Evolutionary conservation across 2,888 invertebrate species (phyloP).

Genomic region (Acholoe squamosa): DNA sequence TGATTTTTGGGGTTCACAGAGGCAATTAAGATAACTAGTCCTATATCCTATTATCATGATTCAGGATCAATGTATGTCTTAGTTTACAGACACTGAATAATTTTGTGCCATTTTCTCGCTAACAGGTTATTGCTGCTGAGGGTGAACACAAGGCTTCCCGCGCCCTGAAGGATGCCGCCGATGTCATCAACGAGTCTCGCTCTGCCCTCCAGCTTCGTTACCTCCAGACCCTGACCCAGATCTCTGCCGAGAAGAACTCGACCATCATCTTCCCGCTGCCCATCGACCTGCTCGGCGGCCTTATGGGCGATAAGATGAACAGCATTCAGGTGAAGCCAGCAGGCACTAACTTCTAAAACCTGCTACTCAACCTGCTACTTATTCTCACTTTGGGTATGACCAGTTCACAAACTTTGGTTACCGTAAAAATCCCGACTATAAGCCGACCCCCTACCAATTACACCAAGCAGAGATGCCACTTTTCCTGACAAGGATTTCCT

Average conservation of each 20-base stretch:
- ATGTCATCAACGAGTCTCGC: constrained; percentile 96
- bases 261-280: constrained; percentile 97
- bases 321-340: background rate
- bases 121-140: constrained; percentile 94
- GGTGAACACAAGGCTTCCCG: constrained; percentile 97
- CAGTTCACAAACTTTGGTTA: background rate
- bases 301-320: background rate
- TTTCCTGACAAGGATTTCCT: too few relatives aligned
- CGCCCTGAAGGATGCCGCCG: constrained; percentile 95
- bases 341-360: background rate
- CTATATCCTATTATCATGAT: too few relatives aligned
- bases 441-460: too few relatives aligned
- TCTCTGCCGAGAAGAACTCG: constrained; percentile 98
- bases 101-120: too few relatives aligned
- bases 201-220: constrained; percentile 96
- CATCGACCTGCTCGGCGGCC: constrained; percentile 85
- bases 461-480: too few relatives aligned
- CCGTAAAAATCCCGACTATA: background rate
- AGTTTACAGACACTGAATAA: too few relatives aligned
- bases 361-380: too few relatives aligned
- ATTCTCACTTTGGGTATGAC: background rate
- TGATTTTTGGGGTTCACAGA: too few relatives aligned
- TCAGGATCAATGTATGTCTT: too few relatives aligned
- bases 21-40: too few relatives aligned
- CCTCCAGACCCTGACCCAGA: constrained; percentile 95